Evolutionary conservation across 2,888 invertebrate species (phyloP).

Genomic region (Unio delphinus): DNA sequence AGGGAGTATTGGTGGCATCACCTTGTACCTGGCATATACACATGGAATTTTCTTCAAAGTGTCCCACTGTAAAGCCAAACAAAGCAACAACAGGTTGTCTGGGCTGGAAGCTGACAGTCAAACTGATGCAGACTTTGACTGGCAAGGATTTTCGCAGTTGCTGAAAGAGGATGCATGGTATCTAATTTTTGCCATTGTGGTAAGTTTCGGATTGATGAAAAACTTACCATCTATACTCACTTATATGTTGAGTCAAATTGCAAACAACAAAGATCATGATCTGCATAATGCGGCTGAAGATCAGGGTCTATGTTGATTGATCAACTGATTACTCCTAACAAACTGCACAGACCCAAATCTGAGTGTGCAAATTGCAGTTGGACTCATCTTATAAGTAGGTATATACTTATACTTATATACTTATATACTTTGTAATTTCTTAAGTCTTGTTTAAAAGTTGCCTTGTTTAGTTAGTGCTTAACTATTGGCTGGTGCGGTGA

Average conservation of each 20-base stretch:
- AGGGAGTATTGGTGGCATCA: too few relatives aligned
- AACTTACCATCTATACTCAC: not conserved
- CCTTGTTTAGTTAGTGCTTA: too few relatives aligned
- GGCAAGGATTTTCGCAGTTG: constrained; percentile 82
- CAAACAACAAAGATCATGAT: too few relatives aligned
- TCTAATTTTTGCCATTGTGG: constrained; percentile 83
- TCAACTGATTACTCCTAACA: too few relatives aligned
- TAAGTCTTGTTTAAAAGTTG: too few relatives aligned
- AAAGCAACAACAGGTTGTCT: constrained; percentile 2
- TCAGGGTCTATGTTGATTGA: not conserved
- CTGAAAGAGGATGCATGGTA: constrained; percentile 84
- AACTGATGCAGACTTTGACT: constrained; percentile 80
- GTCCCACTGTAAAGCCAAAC: constrained; percentile 18
- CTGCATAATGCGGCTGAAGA: not conserved
- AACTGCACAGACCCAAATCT: not conserved
- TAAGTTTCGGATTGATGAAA: constrained; percentile 73
- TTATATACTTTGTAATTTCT: too few relatives aligned
- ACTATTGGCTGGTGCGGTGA: too few relatives aligned
- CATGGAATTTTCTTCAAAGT: too few relatives aligned
- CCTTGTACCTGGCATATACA: too few relatives aligned
- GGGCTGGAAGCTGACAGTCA: constrained; percentile 10
- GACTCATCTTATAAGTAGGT: too few relatives aligned
- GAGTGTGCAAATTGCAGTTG: not conserved
- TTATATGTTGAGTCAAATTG: too few relatives aligned
- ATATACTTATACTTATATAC: too few relatives aligned